Evolutionary conservation across 2,797 vertebrate genomes (phyloP), one percentile per base, ranked within the genome.

Genomic region (Hyperoplus lanceolatus): DNA sequence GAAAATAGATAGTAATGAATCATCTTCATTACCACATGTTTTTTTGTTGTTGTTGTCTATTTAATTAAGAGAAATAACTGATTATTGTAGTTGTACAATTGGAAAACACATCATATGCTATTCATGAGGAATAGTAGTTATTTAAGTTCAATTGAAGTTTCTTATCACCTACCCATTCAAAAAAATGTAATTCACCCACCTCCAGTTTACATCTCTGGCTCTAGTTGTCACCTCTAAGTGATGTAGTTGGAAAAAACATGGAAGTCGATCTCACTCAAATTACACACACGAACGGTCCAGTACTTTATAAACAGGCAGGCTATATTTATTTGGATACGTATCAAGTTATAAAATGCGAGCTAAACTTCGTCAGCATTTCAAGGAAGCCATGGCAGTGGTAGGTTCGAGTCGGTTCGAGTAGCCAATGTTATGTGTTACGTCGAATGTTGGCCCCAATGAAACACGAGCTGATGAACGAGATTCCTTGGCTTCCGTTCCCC

Each of bases 341-440:
- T 48, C n/a, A 63, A 70, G 46, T 15, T n/a, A 36, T 2, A 13
- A 67, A 48, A 68, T 1, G 3, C 1, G 15, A 71, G 59, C 0
- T 4, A 42, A 66, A 71, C 18, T 8, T 51, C 0, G 10, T 29
- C 6, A n/a, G 36, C 3, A 21, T 58, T 39, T 46, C 6, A 2
- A 41, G 3, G 16, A 41, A 70, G 0, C 4, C 12, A 11, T 1
- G 0, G 0, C 8, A 1, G 1, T 7, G 0, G 0, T 1, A 2
- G 0, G 4, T 45, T 21, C 16, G 8, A 56, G 39, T 29, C 29
- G 29, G 29, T 29, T 29, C 29, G 55, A 61, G 75, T 11, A 43
- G 3, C 8, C 16, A 75, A 8, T 87, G 75, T 83, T 85, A n/a
- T 87, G 91, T 86, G 90, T 81, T 78, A 82, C 88, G 1, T 73